phyloP scores from a whole-genome alignment of 2,797 vertebrate species.

The Masticophis lateralis region DNA sequence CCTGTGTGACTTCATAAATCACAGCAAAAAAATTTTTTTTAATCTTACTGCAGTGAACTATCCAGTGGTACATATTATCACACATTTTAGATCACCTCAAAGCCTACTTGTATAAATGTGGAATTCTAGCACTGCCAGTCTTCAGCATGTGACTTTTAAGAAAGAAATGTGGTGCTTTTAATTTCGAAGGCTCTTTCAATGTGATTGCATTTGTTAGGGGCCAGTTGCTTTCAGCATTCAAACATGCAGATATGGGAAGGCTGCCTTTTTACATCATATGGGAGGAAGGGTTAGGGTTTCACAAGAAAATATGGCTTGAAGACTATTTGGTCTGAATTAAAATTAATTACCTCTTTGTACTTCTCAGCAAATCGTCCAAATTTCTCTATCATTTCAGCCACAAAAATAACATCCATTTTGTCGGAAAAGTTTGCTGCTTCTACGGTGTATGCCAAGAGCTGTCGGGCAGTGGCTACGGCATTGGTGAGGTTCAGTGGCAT shows the following conservation, averaged over 20 bases:
- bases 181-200: background rate
- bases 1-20: background rate
- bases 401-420: conserved; percentile 98
- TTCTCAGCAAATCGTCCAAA: conserved; percentile 94
- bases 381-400: conserved; percentile 99
- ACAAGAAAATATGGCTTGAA: conserved; percentile 28
- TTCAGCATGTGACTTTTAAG: background rate
- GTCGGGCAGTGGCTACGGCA: conserved; percentile 85
- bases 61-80: conserved; percentile 2
- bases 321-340: background rate
- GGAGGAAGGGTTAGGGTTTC: conserved; percentile 13
- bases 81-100: conserved; percentile 27
- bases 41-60: conserved; percentile 8
- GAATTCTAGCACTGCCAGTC: background rate
- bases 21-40: conserved; percentile 10
- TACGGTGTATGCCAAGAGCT: conserved; percentile 87
- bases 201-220: background rate
- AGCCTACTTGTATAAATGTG: conserved; percentile 23
- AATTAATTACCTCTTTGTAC: conserved; percentile 87
- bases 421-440: conserved; percentile 97
- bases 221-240: conserved; percentile 37
- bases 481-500: conserved; percentile 96
- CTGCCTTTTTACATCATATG: background rate
- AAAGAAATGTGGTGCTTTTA: background rate
- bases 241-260: conserved; percentile 35